Evolutionary conservation across 2,888 invertebrate species (phyloP).

Genomic region (Cactoblastis cactorum): DNA sequence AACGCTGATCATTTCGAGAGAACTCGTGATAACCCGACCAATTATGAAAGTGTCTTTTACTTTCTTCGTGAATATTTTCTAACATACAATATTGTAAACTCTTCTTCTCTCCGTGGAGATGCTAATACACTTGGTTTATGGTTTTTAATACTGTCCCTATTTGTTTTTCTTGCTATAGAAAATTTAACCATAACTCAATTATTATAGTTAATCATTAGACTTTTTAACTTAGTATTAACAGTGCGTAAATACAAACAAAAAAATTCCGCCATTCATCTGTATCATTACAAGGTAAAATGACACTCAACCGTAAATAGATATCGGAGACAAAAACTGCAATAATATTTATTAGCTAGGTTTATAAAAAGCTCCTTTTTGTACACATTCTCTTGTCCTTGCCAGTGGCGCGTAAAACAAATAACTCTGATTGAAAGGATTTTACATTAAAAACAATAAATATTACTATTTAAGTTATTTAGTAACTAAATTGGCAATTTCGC

Average conservation of each 20-base stretch:
- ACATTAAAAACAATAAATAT: background rate
- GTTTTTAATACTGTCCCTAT: too few relatives aligned
- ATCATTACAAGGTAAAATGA: slow-evolving; percentile 16
- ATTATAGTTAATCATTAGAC: background rate
- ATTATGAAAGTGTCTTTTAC: background rate
- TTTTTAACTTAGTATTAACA: background rate
- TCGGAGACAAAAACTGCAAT: slow-evolving; percentile 24
- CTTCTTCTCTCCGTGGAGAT: too few relatives aligned
- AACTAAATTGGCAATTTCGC: background rate
- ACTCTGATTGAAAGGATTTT: slow-evolving; percentile 7
- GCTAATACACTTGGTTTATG: too few relatives aligned
- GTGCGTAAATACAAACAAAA: slow-evolving; percentile 1
- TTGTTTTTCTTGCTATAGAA: background rate
- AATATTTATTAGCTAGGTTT: slow-evolving; percentile 32
- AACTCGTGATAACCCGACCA: background rate
- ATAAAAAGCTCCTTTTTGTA: slow-evolving; percentile 30
- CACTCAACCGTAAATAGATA: slow-evolving; percentile 19
- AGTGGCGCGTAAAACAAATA: slow-evolving; percentile 8
- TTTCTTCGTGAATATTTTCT: too few relatives aligned
- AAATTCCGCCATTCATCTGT: slow-evolving; percentile 10
- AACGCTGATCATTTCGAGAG: slow-evolving; percentile 41
- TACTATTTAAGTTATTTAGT: background rate
- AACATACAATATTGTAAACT: too few relatives aligned
- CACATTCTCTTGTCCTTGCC: slow-evolving; percentile 33
- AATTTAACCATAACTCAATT: too few relatives aligned